Percentiles rank a stretch among this genome's conserved stretches.
Evolutionary conservation across 1,140 invertebrate genomes (phyloP).

Genomic region (Acromyrmex echinatior): DNA sequence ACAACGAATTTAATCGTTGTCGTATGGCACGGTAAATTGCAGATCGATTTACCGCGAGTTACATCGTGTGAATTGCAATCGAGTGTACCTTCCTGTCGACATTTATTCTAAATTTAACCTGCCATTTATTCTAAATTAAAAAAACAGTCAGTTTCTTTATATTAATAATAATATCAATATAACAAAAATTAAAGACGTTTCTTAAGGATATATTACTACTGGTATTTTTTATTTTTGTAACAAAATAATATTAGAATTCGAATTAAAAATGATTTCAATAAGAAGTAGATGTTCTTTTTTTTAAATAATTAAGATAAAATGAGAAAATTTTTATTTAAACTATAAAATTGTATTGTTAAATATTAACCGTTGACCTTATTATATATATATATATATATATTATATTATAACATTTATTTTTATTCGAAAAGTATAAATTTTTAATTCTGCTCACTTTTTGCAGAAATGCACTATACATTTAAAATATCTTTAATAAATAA

Average conservation of each 20-base stretch:
- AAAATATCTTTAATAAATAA: background rate
- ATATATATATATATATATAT: too few relatives aligned
- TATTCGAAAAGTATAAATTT: too few relatives aligned
- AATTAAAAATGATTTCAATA: too few relatives aligned
- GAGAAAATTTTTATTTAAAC: too few relatives aligned
- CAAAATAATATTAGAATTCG: too few relatives aligned
- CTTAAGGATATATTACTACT: background rate
- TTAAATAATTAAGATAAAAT: too few relatives aligned
- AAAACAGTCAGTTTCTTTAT: background rate
- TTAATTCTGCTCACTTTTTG: too few relatives aligned
- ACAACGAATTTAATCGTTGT: constrained; percentile 29
- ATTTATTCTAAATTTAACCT: background rate
- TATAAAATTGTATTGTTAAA: too few relatives aligned
- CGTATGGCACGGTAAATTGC: background rate
- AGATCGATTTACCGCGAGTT: constrained; percentile 38
- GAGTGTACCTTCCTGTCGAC: background rate
- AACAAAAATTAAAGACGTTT: background rate
- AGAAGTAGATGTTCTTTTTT: too few relatives aligned
- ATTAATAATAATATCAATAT: background rate
- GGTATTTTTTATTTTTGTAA: too few relatives aligned
- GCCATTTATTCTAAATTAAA: constrained; percentile 22
- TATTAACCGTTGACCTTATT: too few relatives aligned
- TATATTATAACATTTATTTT: too few relatives aligned
- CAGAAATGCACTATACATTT: background rate
- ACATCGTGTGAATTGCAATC: constrained; percentile 36